Evolutionary conservation across 2,888 invertebrate genomes (phyloP).

Genomic region (Drepanosiphum platanoidis): DNA sequence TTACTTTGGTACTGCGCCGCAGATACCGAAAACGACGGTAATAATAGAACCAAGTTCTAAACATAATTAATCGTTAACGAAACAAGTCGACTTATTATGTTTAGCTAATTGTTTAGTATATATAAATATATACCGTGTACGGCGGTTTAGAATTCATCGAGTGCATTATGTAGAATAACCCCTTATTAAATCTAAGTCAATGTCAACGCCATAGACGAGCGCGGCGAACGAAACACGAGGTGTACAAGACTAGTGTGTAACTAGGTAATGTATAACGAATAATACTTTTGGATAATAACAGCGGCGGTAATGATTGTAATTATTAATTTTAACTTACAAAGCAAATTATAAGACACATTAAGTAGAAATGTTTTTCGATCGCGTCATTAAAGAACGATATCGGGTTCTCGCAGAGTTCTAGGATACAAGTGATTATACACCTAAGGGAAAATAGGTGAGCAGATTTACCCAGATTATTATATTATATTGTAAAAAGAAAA

Average conservation of each 20-base stretch:
- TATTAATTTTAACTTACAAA: no score
- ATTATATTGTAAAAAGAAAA: no score
- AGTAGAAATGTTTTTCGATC: no score
- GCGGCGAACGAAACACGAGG: neutral
- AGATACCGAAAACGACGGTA: neutral
- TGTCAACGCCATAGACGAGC: neutral
- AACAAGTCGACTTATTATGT: slow-evolving; percentile 10
- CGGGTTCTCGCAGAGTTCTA: no score
- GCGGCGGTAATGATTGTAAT: neutral
- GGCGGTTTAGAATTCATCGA: neutral
- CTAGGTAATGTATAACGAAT: neutral
- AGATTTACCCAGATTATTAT: no score
- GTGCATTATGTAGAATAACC: no score
- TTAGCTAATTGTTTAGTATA: slow-evolving; percentile 6
- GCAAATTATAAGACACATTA: no score
- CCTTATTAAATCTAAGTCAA: neutral
- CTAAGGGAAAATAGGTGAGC: no score
- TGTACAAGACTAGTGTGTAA: neutral
- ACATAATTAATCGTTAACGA: slow-evolving; percentile 1
- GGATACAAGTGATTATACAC: no score
- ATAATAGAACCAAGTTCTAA: neutral
- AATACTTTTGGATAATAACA: neutral
- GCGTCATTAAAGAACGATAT: no score
- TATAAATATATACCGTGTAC: neutral
- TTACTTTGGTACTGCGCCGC: neutral